A percentile compares a stretch with the other conserved stretches of the same genome.
Evolutionary conservation across 2,113 vertebrate genomes (phyloP).

Genomic region (Camelus bactrianus): DNA sequence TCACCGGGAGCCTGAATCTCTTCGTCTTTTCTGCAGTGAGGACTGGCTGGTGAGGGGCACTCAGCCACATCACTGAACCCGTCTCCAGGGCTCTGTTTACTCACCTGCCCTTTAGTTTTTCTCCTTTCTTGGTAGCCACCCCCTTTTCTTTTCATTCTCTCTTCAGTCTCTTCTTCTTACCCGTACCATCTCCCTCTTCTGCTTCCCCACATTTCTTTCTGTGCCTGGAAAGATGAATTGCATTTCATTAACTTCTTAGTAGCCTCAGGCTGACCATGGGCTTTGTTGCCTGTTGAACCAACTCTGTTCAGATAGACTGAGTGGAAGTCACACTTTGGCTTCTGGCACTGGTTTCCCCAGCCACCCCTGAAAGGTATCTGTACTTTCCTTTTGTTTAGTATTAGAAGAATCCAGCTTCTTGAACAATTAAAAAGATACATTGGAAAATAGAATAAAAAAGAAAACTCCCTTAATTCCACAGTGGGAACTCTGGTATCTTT

Average conservation of each 20-base stretch:
- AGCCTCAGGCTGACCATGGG: background rate
- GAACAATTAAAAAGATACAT: conserved; percentile 49
- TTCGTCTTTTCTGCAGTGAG: background rate
- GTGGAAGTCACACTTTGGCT: background rate
- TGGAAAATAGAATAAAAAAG: conserved; percentile 23
- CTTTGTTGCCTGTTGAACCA: background rate
- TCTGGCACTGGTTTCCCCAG: conserved; percentile 13
- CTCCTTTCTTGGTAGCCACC: background rate
- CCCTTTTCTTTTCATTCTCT: conserved; percentile 56
- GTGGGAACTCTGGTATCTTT: background rate
- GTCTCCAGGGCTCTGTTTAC: background rate
- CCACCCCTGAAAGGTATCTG: background rate
- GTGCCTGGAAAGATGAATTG: conserved; percentile 58
- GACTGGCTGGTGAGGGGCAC: conserved; percentile 28
- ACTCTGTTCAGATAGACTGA: background rate
- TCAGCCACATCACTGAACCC: background rate
- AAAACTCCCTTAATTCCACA: background rate
- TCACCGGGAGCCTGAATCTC: conserved; percentile 4
- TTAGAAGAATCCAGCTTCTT: background rate
- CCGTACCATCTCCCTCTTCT: conserved; percentile 59
- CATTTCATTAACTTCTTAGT: conserved; percentile 3
- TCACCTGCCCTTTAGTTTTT: background rate
- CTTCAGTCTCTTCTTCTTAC: conserved; percentile 28
- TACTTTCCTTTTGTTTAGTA: conserved; percentile 3
- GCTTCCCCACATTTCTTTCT: conserved; percentile 49